Percentiles rank a stretch among this genome's conserved stretches.
These are phyloP conservation scores for Andricus curvator DNA, from an alignment of 2,888 invertebrate species.

Conservation along the genomic window DNA sequence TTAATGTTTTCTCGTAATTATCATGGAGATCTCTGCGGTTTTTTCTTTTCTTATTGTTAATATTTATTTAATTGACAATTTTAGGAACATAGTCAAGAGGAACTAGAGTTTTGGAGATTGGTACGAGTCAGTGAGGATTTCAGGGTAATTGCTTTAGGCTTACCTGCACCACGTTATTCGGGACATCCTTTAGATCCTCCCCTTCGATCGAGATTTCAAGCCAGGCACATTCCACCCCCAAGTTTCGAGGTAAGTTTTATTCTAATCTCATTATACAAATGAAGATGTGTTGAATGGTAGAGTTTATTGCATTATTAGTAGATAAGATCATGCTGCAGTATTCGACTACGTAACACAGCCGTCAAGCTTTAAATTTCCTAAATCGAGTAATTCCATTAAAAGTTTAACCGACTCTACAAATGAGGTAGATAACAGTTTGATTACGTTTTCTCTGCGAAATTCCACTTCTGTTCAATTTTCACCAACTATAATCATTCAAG, in stretches of 20 bases:
- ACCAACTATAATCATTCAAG: no score
- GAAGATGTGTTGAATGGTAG: background rate
- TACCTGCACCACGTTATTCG: slow-evolving; percentile 92
- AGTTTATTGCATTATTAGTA: background rate
- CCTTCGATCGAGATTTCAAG: slow-evolving; percentile 95
- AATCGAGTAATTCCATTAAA: slow-evolving; percentile 39
- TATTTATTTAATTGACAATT: slow-evolving; percentile 21
- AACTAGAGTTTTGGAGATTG: slow-evolving; percentile 92
- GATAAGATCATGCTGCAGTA: background rate
- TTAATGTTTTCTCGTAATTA: no score
- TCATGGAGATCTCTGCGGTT: no score
- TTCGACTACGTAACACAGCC: background rate
- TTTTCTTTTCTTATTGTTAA: background rate
- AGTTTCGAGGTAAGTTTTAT: slow-evolving; percentile 83
- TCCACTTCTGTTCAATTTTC: background rate
- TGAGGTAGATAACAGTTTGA: background rate
- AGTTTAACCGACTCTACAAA: slow-evolving; percentile 15
- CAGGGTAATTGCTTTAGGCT: slow-evolving; percentile 94
- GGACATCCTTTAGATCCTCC: slow-evolving; percentile 98
- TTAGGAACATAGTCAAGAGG: slow-evolving; percentile 88
- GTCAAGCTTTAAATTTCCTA: background rate
- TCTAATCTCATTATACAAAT: slow-evolving; percentile 9
- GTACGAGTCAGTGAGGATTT: slow-evolving; percentile 95
- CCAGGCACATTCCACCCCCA: slow-evolving; percentile 87
- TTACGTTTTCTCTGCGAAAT: background rate